Percentiles rank a stretch among this genome's conserved stretches.
Conservation (phyloP, 2,888 invertebrate genomes). For the Stenoptilia bipunctidactyla region DNA sequence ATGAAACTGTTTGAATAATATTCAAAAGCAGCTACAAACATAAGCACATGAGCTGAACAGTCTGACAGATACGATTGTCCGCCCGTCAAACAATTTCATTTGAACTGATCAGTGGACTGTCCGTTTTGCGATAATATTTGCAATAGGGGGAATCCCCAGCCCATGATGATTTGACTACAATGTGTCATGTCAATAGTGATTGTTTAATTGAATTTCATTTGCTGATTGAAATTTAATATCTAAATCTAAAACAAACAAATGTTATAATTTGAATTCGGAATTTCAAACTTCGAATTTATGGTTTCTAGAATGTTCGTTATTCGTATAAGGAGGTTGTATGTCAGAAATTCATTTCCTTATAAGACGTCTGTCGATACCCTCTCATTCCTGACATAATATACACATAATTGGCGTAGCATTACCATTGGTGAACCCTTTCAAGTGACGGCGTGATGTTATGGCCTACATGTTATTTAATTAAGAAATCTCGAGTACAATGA, state of each 20-base stretch:
- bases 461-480: constrained; percentile 71
- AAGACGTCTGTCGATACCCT: constrained; percentile 49
- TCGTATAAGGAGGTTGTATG: constrained; percentile 3
- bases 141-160: constrained; percentile 26
- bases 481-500: constrained; percentile 64
- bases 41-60: constrained; percentile 20
- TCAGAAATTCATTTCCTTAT: constrained; percentile 11
- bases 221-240: no score
- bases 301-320: background rate
- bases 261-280: no score
- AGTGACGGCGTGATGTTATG: constrained; percentile 59
- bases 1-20: no score
- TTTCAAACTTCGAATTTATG: no score
- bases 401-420: constrained; percentile 70
- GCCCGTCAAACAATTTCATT: constrained; percentile 58
- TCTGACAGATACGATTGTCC: constrained; percentile 65
- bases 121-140: constrained; percentile 50
- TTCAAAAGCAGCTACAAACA: no score
- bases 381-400: constrained; percentile 64
- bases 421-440: constrained; percentile 65
- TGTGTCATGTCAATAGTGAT: constrained; percentile 1
- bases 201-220: no score
- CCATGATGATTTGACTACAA: constrained; percentile 3
- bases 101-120: constrained; percentile 66
- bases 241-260: no score